Conservation (phyloP, 2,797 vertebrate genomes). For the Phaenicophaeus curvirostris region DNA sequence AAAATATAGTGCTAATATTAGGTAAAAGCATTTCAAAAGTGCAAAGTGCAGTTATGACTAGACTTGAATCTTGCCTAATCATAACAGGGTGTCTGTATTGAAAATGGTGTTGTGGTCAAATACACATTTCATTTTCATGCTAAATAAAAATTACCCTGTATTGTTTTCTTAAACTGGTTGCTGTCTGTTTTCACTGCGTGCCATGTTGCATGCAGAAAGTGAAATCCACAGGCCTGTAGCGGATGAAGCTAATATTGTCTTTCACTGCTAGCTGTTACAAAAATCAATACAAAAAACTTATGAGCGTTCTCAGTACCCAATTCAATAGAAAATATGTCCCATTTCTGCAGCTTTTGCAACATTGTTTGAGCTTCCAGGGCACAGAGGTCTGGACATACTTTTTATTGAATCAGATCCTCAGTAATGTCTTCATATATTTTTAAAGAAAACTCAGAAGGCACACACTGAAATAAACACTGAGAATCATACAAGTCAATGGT, state of each 20-base stretch:
- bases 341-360: slow-evolving; percentile 67
- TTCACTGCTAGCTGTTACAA: slow-evolving; percentile 66
- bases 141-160: neutral
- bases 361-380: slow-evolving; percentile 70
- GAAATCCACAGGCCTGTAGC: slow-evolving; percentile 47
- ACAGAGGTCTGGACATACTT: slow-evolving; percentile 66
- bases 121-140: neutral
- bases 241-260: slow-evolving; percentile 66
- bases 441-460: slow-evolving; percentile 54
- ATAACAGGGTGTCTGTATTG: neutral
- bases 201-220: slow-evolving; percentile 45
- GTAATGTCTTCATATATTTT: slow-evolving; percentile 74
- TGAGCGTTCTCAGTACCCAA: slow-evolving; percentile 65
- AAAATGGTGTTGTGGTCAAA: neutral
- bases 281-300: slow-evolving; percentile 76
- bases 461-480: slow-evolving; percentile 56
- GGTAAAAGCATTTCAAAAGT: neutral
- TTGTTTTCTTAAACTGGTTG: neutral
- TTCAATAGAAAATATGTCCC: slow-evolving; percentile 74
- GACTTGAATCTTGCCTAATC: neutral
- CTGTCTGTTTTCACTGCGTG: slow-evolving; percentile 1
- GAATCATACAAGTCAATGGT: neutral
- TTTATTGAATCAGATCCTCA: slow-evolving; percentile 73
- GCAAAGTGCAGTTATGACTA: neutral
- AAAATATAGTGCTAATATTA: neutral